Percentiles rank a stretch among this genome's conserved stretches.
These are phyloP conservation scores for Perca flavescens DNA, from an alignment of 2,113 vertebrate genomes.

Conservation along the genomic window DNA sequence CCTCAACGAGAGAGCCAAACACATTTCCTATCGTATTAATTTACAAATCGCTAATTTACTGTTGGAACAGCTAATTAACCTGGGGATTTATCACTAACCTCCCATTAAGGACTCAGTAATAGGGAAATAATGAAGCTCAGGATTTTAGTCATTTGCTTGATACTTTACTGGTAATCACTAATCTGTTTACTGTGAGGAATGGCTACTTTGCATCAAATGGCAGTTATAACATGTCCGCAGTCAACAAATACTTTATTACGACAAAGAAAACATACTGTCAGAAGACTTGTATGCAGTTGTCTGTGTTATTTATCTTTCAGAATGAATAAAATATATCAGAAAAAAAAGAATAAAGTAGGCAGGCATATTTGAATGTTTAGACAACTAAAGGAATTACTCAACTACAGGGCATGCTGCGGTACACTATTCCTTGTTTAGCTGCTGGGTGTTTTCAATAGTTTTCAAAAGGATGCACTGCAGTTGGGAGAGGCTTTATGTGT, in stretches of 20 bases:
- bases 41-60: slow-evolving; percentile 33
- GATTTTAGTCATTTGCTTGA: slow-evolving; percentile 22
- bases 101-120: slow-evolving; percentile 22
- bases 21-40: slow-evolving; percentile 23
- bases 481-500: slow-evolving; percentile 21
- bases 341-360: neutral
- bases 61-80: slow-evolving; percentile 43
- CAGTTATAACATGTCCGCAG: neutral
- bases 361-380: neutral
- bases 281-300: neutral
- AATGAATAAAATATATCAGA: neutral
- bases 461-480: slow-evolving; percentile 7
- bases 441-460: slow-evolving; percentile 28
- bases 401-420: neutral
- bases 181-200: slow-evolving; percentile 38
- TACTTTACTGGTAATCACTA: slow-evolving; percentile 35
- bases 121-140: slow-evolving; percentile 22
- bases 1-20: slow-evolving; percentile 12
- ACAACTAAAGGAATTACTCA: slow-evolving; percentile 4
- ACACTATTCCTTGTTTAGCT: slow-evolving; percentile 8
- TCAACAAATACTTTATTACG: too few species aligned
- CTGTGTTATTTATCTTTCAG: neutral
- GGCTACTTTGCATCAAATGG: neutral
- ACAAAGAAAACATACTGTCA: neutral
- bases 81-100: slow-evolving; percentile 36